Conservation (phyloP, 2,113 vertebrate genomes). For the Scolopax mira region DNA sequence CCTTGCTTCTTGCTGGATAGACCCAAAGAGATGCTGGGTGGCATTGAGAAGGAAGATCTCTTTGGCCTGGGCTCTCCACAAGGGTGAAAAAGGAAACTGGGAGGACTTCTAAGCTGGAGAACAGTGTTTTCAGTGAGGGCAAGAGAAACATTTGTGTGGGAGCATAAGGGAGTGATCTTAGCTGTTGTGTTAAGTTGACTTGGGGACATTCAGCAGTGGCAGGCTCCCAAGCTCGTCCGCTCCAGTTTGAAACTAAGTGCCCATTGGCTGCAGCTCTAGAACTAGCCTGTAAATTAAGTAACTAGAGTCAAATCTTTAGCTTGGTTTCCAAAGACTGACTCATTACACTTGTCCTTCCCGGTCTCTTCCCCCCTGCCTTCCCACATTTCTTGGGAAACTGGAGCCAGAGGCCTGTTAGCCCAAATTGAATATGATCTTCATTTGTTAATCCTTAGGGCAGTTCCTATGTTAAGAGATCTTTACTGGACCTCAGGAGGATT, state of each 20-base stretch:
- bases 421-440: neutral
- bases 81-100: neutral
- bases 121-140: neutral
- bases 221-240: neutral
- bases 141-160: neutral
- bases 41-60: neutral
- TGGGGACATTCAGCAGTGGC: neutral
- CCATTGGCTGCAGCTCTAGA: conserved; percentile 16
- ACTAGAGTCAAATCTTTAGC: neutral
- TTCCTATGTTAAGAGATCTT: neutral
- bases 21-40: neutral
- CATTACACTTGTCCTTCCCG: conserved; percentile 18
- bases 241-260: conserved; percentile 12
- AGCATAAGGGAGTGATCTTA: neutral
- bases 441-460: neutral
- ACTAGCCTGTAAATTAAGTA: conserved; percentile 32
- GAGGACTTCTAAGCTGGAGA: neutral
- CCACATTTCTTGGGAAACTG: neutral
- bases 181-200: neutral
- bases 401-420: neutral
- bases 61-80: neutral
- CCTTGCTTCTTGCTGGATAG: neutral
- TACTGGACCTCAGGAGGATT: neutral
- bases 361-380: neutral
- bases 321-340: conserved; percentile 50